Percentiles rank a stretch among this genome's conserved stretches.
Evolutionary conservation across 2,888 invertebrate species (phyloP).

Genomic region (Melanostoma mellinum): DNA sequence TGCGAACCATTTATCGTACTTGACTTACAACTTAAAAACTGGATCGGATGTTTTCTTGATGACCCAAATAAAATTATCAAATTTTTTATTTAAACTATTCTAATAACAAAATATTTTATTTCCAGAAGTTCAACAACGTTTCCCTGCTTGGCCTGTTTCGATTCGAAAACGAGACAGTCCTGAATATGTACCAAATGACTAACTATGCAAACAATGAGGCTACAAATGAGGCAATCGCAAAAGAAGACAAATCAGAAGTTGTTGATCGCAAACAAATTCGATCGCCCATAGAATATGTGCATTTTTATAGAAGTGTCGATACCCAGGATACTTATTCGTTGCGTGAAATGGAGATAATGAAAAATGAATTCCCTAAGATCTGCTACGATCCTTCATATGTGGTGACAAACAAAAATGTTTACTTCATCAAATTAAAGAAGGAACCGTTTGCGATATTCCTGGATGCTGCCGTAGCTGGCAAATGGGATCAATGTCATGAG

Average conservation of each 20-base stretch:
- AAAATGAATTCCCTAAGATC: slow-evolving; percentile 80
- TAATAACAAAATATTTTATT: not conserved
- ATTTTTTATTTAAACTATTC: not conserved
- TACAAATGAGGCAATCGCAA: slow-evolving; percentile 74
- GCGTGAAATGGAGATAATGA: slow-evolving; percentile 81
- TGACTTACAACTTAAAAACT: too few species aligned
- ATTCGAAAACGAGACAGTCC: slow-evolving; percentile 80
- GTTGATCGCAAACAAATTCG: slow-evolving; percentile 79
- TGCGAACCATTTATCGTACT: too few species aligned
- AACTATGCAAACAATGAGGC: slow-evolving; percentile 75
- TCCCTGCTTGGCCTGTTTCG: slow-evolving; percentile 79
- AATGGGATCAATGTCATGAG: slow-evolving; percentile 81
- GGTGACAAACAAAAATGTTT: slow-evolving; percentile 81
- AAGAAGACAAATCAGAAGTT: slow-evolving; percentile 79
- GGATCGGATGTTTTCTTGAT: too few species aligned
- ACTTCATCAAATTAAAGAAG: slow-evolving; percentile 80
- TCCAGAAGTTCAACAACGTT: slow-evolving; percentile 78
- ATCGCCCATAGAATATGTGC: slow-evolving; percentile 80
- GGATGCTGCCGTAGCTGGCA: slow-evolving; percentile 79
- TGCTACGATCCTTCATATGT: slow-evolving; percentile 82
- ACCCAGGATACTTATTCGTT: slow-evolving; percentile 77
- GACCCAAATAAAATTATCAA: not conserved
- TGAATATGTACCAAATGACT: slow-evolving; percentile 81
- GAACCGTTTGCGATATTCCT: slow-evolving; percentile 80
- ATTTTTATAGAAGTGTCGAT: slow-evolving; percentile 78